phyloP scores from a whole-genome alignment of 2,888 invertebrate species.

The Sepiola atlantica region DNA sequence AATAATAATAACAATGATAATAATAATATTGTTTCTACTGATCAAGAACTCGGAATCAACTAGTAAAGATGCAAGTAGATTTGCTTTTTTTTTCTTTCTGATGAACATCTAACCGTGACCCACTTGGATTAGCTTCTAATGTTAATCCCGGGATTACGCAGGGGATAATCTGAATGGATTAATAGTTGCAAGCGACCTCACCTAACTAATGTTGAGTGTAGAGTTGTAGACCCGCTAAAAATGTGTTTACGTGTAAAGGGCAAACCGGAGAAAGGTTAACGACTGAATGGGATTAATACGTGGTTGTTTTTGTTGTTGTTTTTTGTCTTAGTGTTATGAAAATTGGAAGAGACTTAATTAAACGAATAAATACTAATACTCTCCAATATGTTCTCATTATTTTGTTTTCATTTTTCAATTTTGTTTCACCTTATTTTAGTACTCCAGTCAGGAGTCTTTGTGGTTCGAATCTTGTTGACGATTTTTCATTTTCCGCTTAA shows the following conservation, averaged over 20 bases:
- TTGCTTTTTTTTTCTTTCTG: not conserved
- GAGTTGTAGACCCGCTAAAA: not conserved
- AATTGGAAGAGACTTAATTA: no score
- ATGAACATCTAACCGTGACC: not conserved
- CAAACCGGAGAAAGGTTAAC: not conserved
- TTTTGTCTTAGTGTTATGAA: no score
- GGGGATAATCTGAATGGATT: not conserved
- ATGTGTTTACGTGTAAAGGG: not conserved
- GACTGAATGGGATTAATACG: not conserved
- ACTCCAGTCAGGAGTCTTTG: no score
- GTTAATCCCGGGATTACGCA: not conserved
- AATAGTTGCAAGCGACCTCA: not conserved
- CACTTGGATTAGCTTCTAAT: not conserved
- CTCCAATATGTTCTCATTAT: no score
- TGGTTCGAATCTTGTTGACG: no score
- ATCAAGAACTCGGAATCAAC: not conserved
- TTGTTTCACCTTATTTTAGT: no score
- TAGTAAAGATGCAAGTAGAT: not conserved
- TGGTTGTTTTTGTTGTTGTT: no score
- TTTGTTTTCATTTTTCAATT: no score
- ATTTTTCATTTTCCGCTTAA: no score
- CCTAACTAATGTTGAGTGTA: not conserved
- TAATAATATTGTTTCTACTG: not conserved
- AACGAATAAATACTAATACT: no score
- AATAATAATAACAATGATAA: no score